These are phyloP conservation scores for Hemibagrus wyckioides DNA, from an alignment of 2,113 vertebrate species.

Conservation along the genomic window DNA sequence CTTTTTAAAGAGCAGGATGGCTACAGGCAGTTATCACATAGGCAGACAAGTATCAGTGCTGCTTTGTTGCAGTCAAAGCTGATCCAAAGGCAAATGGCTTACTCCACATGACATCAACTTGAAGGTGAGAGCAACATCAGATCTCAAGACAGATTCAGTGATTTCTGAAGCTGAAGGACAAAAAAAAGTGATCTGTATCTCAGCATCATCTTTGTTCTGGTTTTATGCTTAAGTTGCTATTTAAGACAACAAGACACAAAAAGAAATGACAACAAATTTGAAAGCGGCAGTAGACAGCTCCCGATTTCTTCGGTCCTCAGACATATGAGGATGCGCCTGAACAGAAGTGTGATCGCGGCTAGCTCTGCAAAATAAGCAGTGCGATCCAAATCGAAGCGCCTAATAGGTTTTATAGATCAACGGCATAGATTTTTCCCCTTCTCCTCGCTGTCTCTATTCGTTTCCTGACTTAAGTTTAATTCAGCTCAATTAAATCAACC, in stretches of 20 bases:
- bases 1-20: neutral
- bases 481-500: slow-evolving; percentile 78
- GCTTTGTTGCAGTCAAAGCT: neutral
- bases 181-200: neutral
- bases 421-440: slow-evolving; percentile 71
- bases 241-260: neutral
- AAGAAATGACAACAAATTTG: neutral
- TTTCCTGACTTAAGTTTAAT: slow-evolving; percentile 76
- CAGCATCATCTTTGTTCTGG: neutral
- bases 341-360: slow-evolving; percentile 11
- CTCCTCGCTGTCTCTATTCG: slow-evolving; percentile 63
- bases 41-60: neutral
- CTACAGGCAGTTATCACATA: neutral
- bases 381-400: slow-evolving; percentile 74
- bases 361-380: slow-evolving; percentile 70
- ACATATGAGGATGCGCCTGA: slow-evolving; percentile 7
- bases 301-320: neutral
- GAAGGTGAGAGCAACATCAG: neutral
- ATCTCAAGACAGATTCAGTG: neutral
- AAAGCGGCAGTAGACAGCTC: neutral
- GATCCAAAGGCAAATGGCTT: neutral
- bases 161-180: neutral
- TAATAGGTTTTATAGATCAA: slow-evolving; percentile 79
- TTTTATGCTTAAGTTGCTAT: neutral
- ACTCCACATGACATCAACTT: neutral